phyloP scores from a whole-genome alignment of 2,797 vertebrate species.

The Pteronotus mesoamericanus region DNA sequence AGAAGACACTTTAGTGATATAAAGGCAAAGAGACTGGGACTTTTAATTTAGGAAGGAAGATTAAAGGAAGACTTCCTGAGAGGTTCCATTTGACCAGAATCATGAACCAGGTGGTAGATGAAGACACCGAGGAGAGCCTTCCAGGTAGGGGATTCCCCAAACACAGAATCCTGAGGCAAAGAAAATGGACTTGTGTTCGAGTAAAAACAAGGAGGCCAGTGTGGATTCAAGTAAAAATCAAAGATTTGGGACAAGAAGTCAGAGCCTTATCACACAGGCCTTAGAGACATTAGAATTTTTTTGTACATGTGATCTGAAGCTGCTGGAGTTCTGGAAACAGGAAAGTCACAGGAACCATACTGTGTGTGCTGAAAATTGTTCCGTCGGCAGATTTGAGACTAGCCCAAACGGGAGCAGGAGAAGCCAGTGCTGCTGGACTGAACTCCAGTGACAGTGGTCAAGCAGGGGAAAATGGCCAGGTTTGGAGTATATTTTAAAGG shows the following conservation, averaged over 20 bases:
- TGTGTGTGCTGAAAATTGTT: neutral
- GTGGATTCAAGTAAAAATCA: neutral
- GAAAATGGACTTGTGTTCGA: neutral
- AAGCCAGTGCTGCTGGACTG: neutral
- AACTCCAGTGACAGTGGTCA: neutral
- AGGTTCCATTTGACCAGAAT: neutral
- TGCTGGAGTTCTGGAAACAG: neutral
- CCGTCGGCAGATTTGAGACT: neutral
- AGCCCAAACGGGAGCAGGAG: neutral
- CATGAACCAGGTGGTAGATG: neutral
- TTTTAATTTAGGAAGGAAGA: neutral
- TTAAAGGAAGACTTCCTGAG: neutral
- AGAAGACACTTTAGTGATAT: neutral
- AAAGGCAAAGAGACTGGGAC: neutral
- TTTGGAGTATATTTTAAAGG: neutral
- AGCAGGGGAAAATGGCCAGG: fast-evolving
- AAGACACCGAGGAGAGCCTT: neutral
- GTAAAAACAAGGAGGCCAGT: neutral
- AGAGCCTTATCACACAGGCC: neutral
- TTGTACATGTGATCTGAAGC: neutral
- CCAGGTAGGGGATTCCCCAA: neutral
- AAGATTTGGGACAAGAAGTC: neutral
- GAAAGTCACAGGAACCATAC: neutral
- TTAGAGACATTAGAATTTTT: neutral
- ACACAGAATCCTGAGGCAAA: neutral